phyloP scores from a whole-genome alignment of 2,797 vertebrate species.

The Ctenopoma kingsleyae region DNA sequence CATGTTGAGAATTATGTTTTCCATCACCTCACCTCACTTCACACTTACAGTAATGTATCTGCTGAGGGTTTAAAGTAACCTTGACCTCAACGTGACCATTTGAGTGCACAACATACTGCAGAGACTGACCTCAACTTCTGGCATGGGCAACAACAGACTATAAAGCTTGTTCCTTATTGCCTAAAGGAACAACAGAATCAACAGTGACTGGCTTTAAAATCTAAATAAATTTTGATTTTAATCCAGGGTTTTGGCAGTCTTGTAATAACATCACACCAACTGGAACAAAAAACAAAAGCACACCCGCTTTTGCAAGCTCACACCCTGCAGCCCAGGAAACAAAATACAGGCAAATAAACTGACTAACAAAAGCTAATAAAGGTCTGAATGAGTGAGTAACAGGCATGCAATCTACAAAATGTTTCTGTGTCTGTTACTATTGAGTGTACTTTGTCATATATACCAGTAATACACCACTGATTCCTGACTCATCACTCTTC shows the following conservation, averaged over 20 bases:
- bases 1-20: conserved; percentile 51
- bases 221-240: conserved; percentile 66
- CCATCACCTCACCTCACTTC: conserved; percentile 68
- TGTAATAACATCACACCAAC: conserved; percentile 48
- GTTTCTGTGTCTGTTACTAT: not conserved
- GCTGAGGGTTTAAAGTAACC: conserved; percentile 10
- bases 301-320: conserved; percentile 20
- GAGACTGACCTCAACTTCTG: conserved; percentile 30
- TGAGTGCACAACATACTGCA: not conserved
- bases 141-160: conserved; percentile 11
- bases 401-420: not conserved
- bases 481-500: not conserved
- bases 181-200: conserved; percentile 20
- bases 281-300: conserved; percentile 47
- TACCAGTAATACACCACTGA: not conserved
- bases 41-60: conserved; percentile 33
- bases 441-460: not conserved
- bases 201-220: conserved; percentile 48
- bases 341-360: conserved; percentile 75
- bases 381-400: conserved; percentile 23
- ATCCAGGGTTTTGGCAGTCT: conserved; percentile 66
- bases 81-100: conserved; percentile 23
- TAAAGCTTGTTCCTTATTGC: not conserved
- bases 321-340: conserved; percentile 75
- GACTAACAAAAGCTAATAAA: conserved; percentile 45